phyloP scores from a whole-genome alignment of 1,140 invertebrate species.

The Patella vulgata region DNA sequence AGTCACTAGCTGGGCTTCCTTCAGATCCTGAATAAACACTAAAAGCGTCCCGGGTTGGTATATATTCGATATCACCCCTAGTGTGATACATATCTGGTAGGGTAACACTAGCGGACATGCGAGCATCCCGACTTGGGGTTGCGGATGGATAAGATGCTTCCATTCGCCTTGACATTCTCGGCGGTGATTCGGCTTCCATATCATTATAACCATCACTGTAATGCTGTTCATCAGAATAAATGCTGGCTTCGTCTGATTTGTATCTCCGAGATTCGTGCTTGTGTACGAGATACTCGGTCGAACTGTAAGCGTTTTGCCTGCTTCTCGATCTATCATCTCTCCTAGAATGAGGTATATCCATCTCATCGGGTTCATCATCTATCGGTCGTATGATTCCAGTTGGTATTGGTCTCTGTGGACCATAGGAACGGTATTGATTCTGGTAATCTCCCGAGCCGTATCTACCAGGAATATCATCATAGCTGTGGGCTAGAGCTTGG shows the following conservation, averaged over 20 bases:
- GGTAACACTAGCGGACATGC: slow-evolving; percentile 54
- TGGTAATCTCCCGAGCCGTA: slow-evolving; percentile 17
- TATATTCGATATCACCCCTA: slow-evolving; percentile 36
- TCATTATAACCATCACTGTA: not conserved
- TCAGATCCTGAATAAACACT: slow-evolving; percentile 42
- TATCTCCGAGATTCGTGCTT: slow-evolving; percentile 50
- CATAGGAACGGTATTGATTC: slow-evolving; percentile 20
- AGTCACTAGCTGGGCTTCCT: slow-evolving; percentile 47
- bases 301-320: slow-evolving; percentile 45
- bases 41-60: slow-evolving; percentile 3
- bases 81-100: slow-evolving; percentile 52
- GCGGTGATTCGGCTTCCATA: not conserved
- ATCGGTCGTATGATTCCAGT: slow-evolving; percentile 62
- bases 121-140: slow-evolving; percentile 31
- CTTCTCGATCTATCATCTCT: not conserved
- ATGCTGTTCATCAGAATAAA: slow-evolving; percentile 12
- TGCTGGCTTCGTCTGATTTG: slow-evolving; percentile 35
- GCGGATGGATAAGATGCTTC: slow-evolving; percentile 15
- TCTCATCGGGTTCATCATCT: slow-evolving; percentile 45
- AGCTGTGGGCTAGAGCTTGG: slow-evolving; percentile 54
- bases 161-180: slow-evolving; percentile 7
- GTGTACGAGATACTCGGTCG: slow-evolving; percentile 62
- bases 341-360: slow-evolving; percentile 18
- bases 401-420: slow-evolving; percentile 63
- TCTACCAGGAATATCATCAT: slow-evolving; percentile 56